phyloP scores from a whole-genome alignment of 2,113 vertebrate genomes.

The Lagopus leucura region DNA sequence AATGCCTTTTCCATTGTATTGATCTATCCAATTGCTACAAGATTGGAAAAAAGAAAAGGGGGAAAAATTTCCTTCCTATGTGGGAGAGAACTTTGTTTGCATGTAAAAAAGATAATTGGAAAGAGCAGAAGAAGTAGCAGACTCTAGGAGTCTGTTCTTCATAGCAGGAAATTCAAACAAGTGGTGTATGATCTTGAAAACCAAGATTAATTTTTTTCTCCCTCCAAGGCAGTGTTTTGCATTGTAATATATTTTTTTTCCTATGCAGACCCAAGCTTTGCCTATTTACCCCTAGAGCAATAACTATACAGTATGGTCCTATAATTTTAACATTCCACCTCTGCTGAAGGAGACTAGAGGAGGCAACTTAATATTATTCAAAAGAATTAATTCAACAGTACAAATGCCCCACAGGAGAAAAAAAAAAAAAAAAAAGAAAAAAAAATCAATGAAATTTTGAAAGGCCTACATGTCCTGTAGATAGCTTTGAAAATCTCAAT shows the following conservation, averaged over 20 bases:
- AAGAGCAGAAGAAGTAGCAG: not conserved
- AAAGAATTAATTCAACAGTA: constrained; percentile 4
- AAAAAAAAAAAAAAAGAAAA: not conserved
- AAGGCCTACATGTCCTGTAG: not conserved
- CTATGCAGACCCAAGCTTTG: not conserved
- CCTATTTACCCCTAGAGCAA: not conserved
- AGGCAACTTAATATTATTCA: not conserved
- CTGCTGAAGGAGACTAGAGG: not conserved
- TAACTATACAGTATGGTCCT: not conserved
- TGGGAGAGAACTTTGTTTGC: not conserved
- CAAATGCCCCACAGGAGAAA: not conserved
- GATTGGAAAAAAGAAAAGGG: not conserved
- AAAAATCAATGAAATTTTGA: constrained; percentile 5
- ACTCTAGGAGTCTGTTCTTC: not conserved
- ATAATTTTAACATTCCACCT: constrained; percentile 22
- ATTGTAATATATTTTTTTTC: constrained; percentile 32
- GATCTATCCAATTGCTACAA: no score
- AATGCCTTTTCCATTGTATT: no score
- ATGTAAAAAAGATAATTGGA: not conserved
- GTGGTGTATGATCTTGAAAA: not conserved
- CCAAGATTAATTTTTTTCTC: not conserved
- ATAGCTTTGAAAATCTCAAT: not conserved
- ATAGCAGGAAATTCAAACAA: constrained; percentile 15
- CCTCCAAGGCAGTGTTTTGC: not conserved
- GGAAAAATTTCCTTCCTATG: not conserved